phyloP scores from a whole-genome alignment of 2,888 invertebrate genomes.

The Netelia melanura region DNA sequence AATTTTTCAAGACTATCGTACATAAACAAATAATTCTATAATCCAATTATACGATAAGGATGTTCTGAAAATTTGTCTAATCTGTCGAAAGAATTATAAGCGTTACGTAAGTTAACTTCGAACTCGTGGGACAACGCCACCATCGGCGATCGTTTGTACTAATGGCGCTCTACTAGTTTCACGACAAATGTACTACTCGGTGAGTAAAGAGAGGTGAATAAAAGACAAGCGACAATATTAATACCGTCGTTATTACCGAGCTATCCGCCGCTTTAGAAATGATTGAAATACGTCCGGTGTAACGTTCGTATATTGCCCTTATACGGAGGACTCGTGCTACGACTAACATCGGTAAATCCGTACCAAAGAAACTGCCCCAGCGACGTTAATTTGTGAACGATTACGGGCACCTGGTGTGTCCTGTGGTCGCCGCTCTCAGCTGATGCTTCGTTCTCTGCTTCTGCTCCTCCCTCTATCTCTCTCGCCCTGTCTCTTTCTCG shows the following conservation, averaged over 20 bases:
- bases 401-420: slow-evolving; percentile 82
- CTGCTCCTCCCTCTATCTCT: slow-evolving; percentile 10
- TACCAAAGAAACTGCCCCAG: slow-evolving; percentile 80
- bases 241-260: slow-evolving; percentile 2
- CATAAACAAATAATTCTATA: not conserved
- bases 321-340: slow-evolving; percentile 71
- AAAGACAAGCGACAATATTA: not conserved
- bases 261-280: slow-evolving; percentile 69
- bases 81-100: too few species aligned
- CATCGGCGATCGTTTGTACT: too few species aligned
- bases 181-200: too few species aligned
- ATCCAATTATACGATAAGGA: too few species aligned
- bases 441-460: slow-evolving; percentile 58
- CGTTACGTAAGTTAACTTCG: too few species aligned
- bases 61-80: too few species aligned
- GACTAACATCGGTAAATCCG: slow-evolving; percentile 76
- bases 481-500: slow-evolving; percentile 5
- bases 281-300: slow-evolving; percentile 78
- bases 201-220: not conserved
- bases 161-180: too few species aligned
- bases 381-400: slow-evolving; percentile 84
- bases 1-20: not conserved
- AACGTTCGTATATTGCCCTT: slow-evolving; percentile 79
- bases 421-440: slow-evolving; percentile 67
- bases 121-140: too few species aligned